Base-by-base conservation (phyloP, 2,113 vertebrate genomes). In the Hippolais icterina region DNA sequence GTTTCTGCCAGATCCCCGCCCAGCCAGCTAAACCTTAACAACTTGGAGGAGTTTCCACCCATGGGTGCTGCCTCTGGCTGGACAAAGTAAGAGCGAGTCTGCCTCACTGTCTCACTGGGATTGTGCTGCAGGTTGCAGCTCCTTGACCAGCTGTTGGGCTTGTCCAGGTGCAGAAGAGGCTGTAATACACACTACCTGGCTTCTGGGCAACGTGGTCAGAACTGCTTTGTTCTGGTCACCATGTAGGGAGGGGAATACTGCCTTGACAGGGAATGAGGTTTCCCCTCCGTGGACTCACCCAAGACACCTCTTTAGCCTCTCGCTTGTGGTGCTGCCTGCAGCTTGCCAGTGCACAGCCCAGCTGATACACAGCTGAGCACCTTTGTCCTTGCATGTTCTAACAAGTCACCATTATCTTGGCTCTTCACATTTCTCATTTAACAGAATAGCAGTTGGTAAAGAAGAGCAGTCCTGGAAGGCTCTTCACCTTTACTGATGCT, bases 21-120 rank as follows among this genome's bases (percentile, higher is more conserved):
- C 27, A 96, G 83, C 79, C 98, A 98, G 33, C 98, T 99, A 6
- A 99, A 99, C 94, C 98, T 99, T 64, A 99, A 98, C 98, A 99
- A 99, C 96, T 87, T 99, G 96, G 99, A 99, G 78, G 99, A 99
- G 78, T 99, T 99, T 91, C 99, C 99, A 5, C 99, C 99, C n/a
- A 98, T 99, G 89, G 98, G 98, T 79, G 97, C 98, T 39, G 97
- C 98, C 52, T 85, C 97, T 66, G 83, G 97, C 72, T 98, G 98
- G 76, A 93, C 98, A 37, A 92, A 91, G 99, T 99, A 97, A 98
- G 98, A 84, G 37, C 57, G 9, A 78, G 54, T 71, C 27, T 71
- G 15, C 31, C 53, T 83, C 0, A 0, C 50, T 82, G 37, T 69
- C 98, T 47, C 7, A 2, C 49, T 63, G 2, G 9, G 44, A 7